A percentile compares a stretch with the other conserved stretches of the same genome.
Evolutionary conservation across 2,888 invertebrate genomes (phyloP).

Genomic region (Trimorus sp.): DNA sequence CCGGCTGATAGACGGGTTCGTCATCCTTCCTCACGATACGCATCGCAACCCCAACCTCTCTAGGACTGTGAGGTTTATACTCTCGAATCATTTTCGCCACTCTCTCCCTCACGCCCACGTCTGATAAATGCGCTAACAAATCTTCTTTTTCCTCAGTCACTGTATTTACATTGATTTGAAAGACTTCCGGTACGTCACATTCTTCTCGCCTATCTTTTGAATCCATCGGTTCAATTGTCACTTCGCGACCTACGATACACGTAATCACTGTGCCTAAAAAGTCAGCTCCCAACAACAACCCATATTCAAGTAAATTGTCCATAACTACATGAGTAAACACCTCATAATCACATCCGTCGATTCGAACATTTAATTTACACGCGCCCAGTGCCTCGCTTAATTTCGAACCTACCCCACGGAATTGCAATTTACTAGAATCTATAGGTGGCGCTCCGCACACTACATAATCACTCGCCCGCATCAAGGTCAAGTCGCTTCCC

Average conservation of each 20-base stretch:
- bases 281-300: not conserved
- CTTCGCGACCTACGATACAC: not conserved
- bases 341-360: not conserved
- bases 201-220: not conserved
- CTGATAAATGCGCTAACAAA: not conserved
- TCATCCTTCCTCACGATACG: constrained; percentile 3
- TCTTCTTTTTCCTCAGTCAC: not conserved
- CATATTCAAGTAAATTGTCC: not conserved
- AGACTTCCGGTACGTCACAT: not conserved
- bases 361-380: not conserved
- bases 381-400: not conserved
- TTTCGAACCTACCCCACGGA: not conserved
- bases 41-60: not conserved
- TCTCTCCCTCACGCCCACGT: not conserved
- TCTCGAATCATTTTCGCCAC: not conserved
- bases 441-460: not conserved
- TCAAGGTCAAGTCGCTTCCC: not conserved
- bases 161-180: not conserved
- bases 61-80: not conserved
- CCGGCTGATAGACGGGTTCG: not conserved
- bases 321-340: not conserved
- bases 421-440: not conserved
- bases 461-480: not conserved
- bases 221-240: not conserved
- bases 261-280: not conserved